A percentile compares a stretch with the other conserved stretches of the same genome.
These are phyloP conservation scores for Aldrovandia affinis DNA, from an alignment of 2,797 vertebrate species.

Conservation along the genomic window DNA sequence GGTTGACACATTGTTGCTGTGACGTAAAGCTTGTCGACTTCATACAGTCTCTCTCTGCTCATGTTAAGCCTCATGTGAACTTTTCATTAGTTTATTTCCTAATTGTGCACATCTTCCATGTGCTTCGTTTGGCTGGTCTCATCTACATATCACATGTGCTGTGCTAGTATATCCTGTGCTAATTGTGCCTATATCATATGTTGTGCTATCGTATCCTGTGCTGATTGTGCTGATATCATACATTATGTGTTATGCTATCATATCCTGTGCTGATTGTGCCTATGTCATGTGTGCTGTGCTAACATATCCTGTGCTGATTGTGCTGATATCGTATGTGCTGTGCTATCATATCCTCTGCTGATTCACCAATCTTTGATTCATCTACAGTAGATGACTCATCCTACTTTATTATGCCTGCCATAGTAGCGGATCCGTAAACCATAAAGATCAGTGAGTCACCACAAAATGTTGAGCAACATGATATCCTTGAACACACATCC, in stretches of 20 bases:
- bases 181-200: too few species aligned
- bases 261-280: too few species aligned
- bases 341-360: neutral
- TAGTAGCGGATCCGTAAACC: neutral
- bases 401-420: neutral
- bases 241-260: neutral
- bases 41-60: neutral
- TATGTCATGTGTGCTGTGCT: too few species aligned
- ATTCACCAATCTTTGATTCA: neutral
- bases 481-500: too few species aligned
- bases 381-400: neutral
- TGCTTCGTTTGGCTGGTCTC: neutral
- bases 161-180: too few species aligned
- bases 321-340: too few species aligned
- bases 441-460: conserved; percentile 6
- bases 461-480: too few species aligned
- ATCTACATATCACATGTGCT: neutral
- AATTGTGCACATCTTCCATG: neutral
- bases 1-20: too few species aligned
- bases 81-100: neutral
- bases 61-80: neutral
- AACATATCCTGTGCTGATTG: too few species aligned
- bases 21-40: too few species aligned
- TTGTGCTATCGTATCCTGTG: too few species aligned
- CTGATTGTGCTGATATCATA: too few species aligned